Base-by-base conservation (phyloP, 2,888 invertebrate species). In the Taphrorychus bicolor region DNA sequence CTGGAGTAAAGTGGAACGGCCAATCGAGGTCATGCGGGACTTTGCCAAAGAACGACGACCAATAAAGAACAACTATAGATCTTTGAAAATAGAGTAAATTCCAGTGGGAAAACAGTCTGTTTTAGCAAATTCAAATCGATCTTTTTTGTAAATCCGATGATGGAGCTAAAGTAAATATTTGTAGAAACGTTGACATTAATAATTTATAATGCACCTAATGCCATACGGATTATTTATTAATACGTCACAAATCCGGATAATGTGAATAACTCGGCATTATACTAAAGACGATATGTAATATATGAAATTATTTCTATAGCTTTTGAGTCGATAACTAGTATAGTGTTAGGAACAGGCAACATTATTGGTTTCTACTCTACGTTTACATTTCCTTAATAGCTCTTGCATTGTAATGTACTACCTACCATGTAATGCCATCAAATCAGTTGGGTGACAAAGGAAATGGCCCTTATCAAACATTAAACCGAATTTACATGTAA, bases 11-110 rank as follows among this genome's bases (percentile, higher is more conserved):
- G 69, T 64, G 57, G 64, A 69, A 57, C 64, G 64, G 60, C 64
- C 68, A 59, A 69, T 69, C 60, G 69, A 69, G 69, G 69, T 69
- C 64, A 69, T 69, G 45, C 64, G 64, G 69, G 64, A 59, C 66
- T 57, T 59, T 51, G 58, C 40, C 32, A 58, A 52, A 19, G 22
- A n/a, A n/a, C n/a, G n/a, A n/a, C n/a, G n/a, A n/a, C n/a, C n/a
- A n/a, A n/a, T n/a, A n/a, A n/a, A n/a, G n/a, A n/a, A n/a, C n/a
- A n/a, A n/a, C n/a, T n/a, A n/a, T n/a, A n/a, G n/a, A n/a, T n/a
- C n/a, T n/a, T n/a, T n/a, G n/a, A n/a, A n/a, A n/a, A n/a, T n/a
- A n/a, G n/a, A n/a, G n/a, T n/a, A n/a, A n/a, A n/a, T n/a, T n/a
- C n/a, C n/a, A n/a, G n/a, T n/a, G n/a, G n/a, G n/a, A n/a, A n/a